Conservation (phyloP, 2,888 invertebrate genomes). For the Lithophane semibrunnea region DNA sequence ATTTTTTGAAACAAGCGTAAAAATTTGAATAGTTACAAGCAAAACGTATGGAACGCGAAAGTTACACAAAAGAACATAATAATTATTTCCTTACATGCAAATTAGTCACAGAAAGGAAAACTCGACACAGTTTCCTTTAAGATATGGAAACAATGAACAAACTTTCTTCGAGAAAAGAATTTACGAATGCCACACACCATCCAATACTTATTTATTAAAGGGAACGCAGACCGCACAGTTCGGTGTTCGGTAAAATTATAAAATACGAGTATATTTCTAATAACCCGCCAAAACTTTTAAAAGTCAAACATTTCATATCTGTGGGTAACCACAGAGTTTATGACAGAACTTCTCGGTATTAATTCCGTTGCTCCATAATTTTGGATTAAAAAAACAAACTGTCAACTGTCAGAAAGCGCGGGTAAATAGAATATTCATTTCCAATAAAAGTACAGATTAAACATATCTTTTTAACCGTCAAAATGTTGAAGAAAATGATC, state of each 20-base stretch:
- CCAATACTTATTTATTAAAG: constrained; percentile 82
- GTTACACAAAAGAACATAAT: constrained; percentile 80
- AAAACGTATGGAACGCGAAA: constrained; percentile 68
- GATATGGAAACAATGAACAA: constrained; percentile 82
- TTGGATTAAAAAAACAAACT: constrained; percentile 48
- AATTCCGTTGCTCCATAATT: constrained; percentile 30
- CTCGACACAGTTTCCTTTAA: constrained; percentile 81
- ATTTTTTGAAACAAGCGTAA: constrained; percentile 81
- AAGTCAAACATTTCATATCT: constrained; percentile 42
- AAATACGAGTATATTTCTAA: constrained; percentile 57
- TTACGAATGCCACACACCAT: constrained; percentile 73
- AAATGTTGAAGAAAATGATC: constrained; percentile 77
- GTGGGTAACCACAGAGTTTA: constrained; percentile 36
- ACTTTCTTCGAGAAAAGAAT: constrained; percentile 84
- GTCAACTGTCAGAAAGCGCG: constrained; percentile 42
- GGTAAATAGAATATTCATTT: constrained; percentile 24
- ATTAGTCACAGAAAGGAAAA: constrained; percentile 86
- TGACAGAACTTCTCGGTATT: constrained; percentile 34
- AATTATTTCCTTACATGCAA: constrained; percentile 80
- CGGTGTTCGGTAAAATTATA: constrained; percentile 57
- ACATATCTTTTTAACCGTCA: constrained; percentile 33
- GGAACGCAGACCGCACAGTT: constrained; percentile 74
- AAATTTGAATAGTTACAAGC: constrained; percentile 75
- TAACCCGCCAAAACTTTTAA: constrained; percentile 39
- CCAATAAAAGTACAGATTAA: constrained; percentile 42